phyloP scores from a whole-genome alignment of 2,113 vertebrate genomes.

The Melanocharis versteri region DNA sequence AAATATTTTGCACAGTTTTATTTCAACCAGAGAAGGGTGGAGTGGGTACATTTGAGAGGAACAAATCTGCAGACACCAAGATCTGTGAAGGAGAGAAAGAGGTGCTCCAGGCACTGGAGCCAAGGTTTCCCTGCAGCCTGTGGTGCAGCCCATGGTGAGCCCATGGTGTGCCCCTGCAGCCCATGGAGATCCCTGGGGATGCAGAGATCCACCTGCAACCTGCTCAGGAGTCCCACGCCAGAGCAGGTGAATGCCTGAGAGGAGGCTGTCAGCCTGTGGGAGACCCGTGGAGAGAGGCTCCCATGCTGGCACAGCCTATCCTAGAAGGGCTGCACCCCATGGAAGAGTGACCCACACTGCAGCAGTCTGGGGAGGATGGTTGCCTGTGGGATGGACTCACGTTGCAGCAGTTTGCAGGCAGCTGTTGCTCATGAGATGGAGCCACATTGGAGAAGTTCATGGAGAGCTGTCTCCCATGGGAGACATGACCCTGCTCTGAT shows the following conservation, averaged over 20 bases:
- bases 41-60: not conserved
- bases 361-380: not conserved
- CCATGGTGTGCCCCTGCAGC: not conserved
- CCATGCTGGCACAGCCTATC: not conserved
- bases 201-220: not conserved
- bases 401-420: not conserved
- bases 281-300: not conserved
- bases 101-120: not conserved
- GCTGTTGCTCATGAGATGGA: not conserved
- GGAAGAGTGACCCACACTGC: not conserved
- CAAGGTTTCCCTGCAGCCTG: accelerated
- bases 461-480: no score
- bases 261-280: not conserved
- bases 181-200: not conserved
- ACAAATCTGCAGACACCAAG: not conserved
- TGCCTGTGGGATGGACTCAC: not conserved
- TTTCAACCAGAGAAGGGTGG: not conserved
- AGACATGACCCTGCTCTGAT: not conserved
- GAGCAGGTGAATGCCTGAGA: not conserved
- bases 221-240: not conserved
- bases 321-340: not conserved
- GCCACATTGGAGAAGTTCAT: not conserved
- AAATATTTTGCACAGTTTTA: not conserved
- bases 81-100: not conserved
- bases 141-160: not conserved